These are phyloP conservation scores for Oligia strigilis DNA, from an alignment of 2,888 invertebrate species.

Conservation along the genomic window DNA sequence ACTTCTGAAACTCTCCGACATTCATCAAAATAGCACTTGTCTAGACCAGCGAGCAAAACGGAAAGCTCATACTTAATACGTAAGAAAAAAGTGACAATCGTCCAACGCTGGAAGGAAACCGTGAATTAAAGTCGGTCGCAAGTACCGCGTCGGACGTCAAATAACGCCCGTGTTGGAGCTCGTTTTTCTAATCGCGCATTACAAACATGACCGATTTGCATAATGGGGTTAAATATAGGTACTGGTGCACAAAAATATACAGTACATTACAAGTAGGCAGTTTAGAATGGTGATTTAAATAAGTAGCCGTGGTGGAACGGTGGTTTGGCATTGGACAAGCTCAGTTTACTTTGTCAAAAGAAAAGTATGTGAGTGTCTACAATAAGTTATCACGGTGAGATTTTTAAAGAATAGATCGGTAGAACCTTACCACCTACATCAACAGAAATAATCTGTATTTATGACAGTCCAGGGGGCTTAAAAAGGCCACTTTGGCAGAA, in stretches of 20 bases:
- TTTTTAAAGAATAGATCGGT: no score
- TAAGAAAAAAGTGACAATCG: conserved; percentile 51
- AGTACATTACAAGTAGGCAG: conserved; percentile 46
- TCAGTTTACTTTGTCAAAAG: conserved; percentile 15
- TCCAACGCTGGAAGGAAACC: conserved; percentile 51
- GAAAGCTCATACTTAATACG: conserved; percentile 42
- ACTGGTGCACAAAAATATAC: conserved; percentile 56
- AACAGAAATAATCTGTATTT: neutral
- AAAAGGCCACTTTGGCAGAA: no score
- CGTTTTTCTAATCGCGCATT: conserved; percentile 61
- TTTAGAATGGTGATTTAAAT: conserved; percentile 40
- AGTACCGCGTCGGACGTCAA: conserved; percentile 66
- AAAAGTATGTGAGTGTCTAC: neutral
- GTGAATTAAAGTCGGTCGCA: conserved; percentile 66
- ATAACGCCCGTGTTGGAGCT: conserved; percentile 67
- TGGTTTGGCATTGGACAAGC: neutral
- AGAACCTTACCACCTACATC: neutral
- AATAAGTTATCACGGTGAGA: neutral
- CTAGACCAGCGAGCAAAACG: conserved; percentile 12
- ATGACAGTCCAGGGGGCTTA: neutral
- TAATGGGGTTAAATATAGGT: conserved; percentile 54
- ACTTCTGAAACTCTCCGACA: conserved; percentile 43
- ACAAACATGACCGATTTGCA: conserved; percentile 60
- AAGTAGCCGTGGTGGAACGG: conserved; percentile 6
- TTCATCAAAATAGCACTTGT: conserved; percentile 59